Evolutionary conservation across 2,113 vertebrate genomes (phyloP).

Genomic region (Mastomys coucha): DNA sequence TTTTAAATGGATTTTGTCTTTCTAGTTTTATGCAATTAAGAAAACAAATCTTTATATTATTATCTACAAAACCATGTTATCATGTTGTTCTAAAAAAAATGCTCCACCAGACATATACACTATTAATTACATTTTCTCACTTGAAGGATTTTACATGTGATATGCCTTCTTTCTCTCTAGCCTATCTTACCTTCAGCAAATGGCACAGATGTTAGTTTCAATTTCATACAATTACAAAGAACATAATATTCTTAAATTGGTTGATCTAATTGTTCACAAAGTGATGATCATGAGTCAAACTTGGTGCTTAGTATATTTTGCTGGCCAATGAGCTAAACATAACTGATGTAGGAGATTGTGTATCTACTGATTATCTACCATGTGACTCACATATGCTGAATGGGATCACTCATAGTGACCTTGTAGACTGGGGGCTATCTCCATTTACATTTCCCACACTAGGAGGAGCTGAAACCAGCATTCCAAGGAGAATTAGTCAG

Average conservation of each 20-base stretch:
- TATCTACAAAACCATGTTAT: neutral
- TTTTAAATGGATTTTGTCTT: neutral
- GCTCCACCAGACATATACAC: neutral
- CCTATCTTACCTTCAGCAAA: neutral
- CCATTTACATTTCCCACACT: neutral
- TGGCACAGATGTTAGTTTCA: neutral
- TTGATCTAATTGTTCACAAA: neutral
- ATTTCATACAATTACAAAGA: neutral
- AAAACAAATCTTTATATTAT: neutral
- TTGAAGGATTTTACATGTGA: neutral
- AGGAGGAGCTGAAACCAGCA: accelerated
- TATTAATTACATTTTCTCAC: neutral
- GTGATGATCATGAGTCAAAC: neutral
- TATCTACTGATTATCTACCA: neutral
- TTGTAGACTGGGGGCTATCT: neutral
- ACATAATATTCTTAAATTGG: neutral
- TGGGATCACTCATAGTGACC: neutral
- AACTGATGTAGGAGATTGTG: neutral
- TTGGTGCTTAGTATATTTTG: neutral
- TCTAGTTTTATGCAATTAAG: neutral
- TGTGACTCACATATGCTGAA: too few relatives aligned
- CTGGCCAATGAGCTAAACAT: neutral
- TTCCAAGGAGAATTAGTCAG: accelerated
- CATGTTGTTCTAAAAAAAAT: neutral
- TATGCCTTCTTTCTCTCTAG: neutral